phyloP scores from a whole-genome alignment of 2,113 vertebrate species.

The Tachycineta bicolor region DNA sequence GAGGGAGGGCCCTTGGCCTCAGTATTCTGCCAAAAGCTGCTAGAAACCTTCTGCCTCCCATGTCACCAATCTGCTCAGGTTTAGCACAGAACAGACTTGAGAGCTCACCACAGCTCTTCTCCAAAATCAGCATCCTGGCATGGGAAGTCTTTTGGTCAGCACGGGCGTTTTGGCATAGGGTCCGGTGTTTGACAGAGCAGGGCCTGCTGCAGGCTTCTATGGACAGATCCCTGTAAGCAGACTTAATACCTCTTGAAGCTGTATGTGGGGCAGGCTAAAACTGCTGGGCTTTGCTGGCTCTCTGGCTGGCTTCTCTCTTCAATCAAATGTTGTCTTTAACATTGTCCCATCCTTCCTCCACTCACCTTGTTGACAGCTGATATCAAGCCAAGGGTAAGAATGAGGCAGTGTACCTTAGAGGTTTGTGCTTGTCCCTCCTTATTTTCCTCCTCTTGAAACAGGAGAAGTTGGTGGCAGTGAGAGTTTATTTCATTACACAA shows the following conservation, averaged over 20 bases:
- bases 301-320: background rate
- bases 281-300: background rate
- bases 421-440: background rate
- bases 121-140: background rate
- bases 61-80: slow-evolving; percentile 17
- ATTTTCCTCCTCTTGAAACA: background rate
- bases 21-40: background rate
- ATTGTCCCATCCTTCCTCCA: background rate
- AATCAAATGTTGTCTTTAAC: background rate
- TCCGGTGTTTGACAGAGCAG: background rate
- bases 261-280: background rate
- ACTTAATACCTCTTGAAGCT: background rate
- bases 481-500: background rate
- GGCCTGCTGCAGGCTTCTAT: background rate
- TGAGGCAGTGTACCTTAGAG: background rate
- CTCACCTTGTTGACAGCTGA: background rate
- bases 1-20: background rate
- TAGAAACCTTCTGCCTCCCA: slow-evolving; percentile 8
- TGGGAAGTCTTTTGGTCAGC: background rate
- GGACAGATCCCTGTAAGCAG: background rate
- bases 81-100: background rate
- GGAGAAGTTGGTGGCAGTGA: background rate
- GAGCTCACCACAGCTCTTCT: background rate
- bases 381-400: background rate
- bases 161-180: background rate